A percentile compares a stretch with the other conserved stretches of the same genome.
Conservation (phyloP, 2,888 invertebrate species). For the Luperina nickerlii region DNA sequence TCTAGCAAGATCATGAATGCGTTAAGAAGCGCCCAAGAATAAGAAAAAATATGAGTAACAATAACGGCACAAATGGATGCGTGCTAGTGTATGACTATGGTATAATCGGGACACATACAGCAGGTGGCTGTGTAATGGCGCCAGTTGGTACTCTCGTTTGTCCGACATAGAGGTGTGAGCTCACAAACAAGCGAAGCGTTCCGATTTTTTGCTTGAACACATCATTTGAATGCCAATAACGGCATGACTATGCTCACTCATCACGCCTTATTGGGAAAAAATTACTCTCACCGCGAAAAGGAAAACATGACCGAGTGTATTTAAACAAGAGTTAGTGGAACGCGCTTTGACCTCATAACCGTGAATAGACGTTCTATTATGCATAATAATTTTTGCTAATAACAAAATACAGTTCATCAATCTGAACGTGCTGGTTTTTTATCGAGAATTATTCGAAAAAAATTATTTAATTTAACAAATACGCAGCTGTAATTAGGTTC, state of each 20-base stretch:
- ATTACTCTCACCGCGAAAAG: conserved; percentile 83
- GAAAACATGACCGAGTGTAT: conserved; percentile 80
- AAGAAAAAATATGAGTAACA: conserved; percentile 72
- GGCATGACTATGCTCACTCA: conserved; percentile 79
- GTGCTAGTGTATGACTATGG: conserved; percentile 62
- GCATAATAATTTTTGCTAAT: conserved; percentile 71
- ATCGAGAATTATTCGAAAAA: conserved; percentile 55
- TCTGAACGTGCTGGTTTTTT: conserved; percentile 59
- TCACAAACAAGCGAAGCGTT: conserved; percentile 78
- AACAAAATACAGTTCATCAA: conserved; percentile 68
- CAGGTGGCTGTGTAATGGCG: conserved; percentile 78
- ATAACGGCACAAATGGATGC: conserved; percentile 80
- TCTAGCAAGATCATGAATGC: conserved; percentile 68
- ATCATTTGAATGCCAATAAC: conserved; percentile 86
- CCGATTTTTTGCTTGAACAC: conserved; percentile 81
- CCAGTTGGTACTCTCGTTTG: conserved; percentile 80
- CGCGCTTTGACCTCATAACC: conserved; percentile 79
- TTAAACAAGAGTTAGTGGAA: conserved; percentile 76
- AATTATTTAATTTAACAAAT: conserved; percentile 29
- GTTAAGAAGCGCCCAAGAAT: conserved; percentile 71
- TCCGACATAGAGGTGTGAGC: conserved; percentile 78
- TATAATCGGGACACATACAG: conserved; percentile 77
- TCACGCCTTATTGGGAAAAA: conserved; percentile 81
- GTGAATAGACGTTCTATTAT: conserved; percentile 69
- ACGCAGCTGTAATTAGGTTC: conserved; percentile 14